Percentiles rank a stretch among this genome's conserved stretches.
Evolutionary conservation across 1,140 invertebrate genomes (phyloP).

Genomic region (Heterodera schachtii): DNA sequence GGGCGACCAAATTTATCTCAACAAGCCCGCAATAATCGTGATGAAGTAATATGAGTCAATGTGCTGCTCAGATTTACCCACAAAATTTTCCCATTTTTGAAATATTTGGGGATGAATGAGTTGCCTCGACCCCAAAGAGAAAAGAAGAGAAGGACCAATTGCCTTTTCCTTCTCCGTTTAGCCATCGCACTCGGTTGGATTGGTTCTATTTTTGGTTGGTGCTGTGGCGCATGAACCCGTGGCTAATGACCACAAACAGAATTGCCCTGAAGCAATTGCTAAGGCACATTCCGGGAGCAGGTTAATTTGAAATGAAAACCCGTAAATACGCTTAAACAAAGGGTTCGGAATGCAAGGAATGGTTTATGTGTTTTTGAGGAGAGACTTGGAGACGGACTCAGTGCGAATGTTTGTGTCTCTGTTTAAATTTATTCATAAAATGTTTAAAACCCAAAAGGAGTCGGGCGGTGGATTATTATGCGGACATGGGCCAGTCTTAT

Average conservation of each 20-base stretch:
- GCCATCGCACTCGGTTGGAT: constrained; percentile 82
- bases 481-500: constrained; percentile 70
- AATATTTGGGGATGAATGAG: no score
- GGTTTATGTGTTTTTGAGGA: constrained; percentile 80
- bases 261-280: constrained; percentile 82
- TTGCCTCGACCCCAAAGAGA: no score
- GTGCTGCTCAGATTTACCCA: no score
- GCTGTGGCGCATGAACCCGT: constrained; percentile 76
- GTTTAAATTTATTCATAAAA: background rate
- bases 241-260: constrained; percentile 73
- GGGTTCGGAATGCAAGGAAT: constrained; percentile 88
- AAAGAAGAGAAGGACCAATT: background rate
- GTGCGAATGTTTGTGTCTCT: constrained; percentile 73
- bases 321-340: background rate
- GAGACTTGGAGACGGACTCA: constrained; percentile 79
- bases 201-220: constrained; percentile 87
- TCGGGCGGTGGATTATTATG: constrained; percentile 73
- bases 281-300: constrained; percentile 78
- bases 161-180: background rate
- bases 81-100: no score
- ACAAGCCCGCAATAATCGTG: constrained; percentile 77
- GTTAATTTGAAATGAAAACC: constrained; percentile 58
- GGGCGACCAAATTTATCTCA: constrained; percentile 76
- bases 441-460: background rate
- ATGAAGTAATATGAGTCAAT: constrained; percentile 72